Base-by-base conservation (phyloP, 1,140 invertebrate genomes). In the Papilio machaon region DNA sequence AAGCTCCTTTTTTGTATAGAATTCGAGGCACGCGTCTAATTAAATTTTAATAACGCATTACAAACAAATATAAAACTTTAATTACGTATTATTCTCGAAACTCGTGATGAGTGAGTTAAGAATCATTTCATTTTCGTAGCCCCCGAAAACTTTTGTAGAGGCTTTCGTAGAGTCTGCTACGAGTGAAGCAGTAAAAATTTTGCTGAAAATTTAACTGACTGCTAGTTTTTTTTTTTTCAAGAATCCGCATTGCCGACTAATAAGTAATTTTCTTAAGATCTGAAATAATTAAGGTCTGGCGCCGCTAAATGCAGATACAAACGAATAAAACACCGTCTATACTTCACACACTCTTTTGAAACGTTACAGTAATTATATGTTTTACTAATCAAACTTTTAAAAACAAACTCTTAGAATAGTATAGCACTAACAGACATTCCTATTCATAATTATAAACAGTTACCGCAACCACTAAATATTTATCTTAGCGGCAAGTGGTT, bases 401-500 rank as follows among this genome's bases (percentile, higher is more conserved):
- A 64, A 64, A 60, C 0, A 60, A 19, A 60, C 19, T 60, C 8
- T 19, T 19, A 60, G 19, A 60, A 60, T 23, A 60, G 58, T n/a
- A 2, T 30, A 30, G 19, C 23, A 30, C 60, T 64, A 30, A 64
- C 9, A 19, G 1, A 70, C 13, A 30, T 70, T 35, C 64, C 17
- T 70, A 38, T 35, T 35, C 38, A 38, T 70, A 70, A 70, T 70
- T 38, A 70, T 70, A 64, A 64, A 3, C 23, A 11, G 60, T 10
- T 64, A 35, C 64, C 11, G 30, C 23, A 70, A 15, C 64, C 64
- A 70, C 64, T 35, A 35, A 30, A 70, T 70, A 70, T 70, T 70
- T 70, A 70, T 70, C 30, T 38, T 23, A 70, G 64, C 23, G 64
- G 64, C 13, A 13, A 70, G 64, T 70, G 64, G 64, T 70, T 70